phyloP scores from a whole-genome alignment of 2,888 invertebrate genomes.

The Molanna angustata region DNA sequence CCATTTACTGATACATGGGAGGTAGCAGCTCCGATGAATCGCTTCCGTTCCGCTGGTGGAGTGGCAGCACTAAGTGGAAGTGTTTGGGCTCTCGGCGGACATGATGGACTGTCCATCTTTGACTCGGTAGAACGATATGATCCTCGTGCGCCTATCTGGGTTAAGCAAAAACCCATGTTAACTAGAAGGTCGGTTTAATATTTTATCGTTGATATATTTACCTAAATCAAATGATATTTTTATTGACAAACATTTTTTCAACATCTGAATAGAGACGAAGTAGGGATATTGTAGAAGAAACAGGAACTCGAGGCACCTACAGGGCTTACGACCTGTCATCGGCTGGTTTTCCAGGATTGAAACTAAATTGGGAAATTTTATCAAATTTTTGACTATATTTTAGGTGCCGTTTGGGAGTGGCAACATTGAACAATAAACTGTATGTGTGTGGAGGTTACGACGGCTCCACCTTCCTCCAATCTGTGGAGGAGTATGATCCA shows the following conservation, averaged over 20 bases:
- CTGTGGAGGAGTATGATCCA: constrained; percentile 80
- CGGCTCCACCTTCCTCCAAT: constrained; percentile 76
- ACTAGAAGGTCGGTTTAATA: constrained; percentile 55
- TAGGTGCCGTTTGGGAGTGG: constrained; percentile 79
- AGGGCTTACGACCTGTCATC: too few relatives aligned
- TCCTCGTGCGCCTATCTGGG: constrained; percentile 70
- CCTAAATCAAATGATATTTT: neutral
- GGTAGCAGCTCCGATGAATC: constrained; percentile 69
- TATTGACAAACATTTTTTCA: too few relatives aligned
- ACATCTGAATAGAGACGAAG: too few relatives aligned
- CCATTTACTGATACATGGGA: constrained; percentile 72
- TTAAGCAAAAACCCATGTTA: constrained; percentile 72
- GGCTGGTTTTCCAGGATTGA: too few relatives aligned
- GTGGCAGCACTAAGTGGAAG: constrained; percentile 65
- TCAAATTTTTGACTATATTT: constrained; percentile 8
- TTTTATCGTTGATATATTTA: neutral
- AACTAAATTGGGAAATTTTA: neutral
- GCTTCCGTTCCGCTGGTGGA: constrained; percentile 69
- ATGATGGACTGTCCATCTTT: constrained; percentile 84
- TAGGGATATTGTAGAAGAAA: too few relatives aligned
- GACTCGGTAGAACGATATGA: constrained; percentile 83
- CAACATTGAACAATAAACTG: constrained; percentile 75
- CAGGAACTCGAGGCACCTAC: too few relatives aligned
- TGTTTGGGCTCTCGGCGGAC: constrained; percentile 82
- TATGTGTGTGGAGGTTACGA: constrained; percentile 87